These are phyloP conservation scores for Batillaria attramentaria DNA, from an alignment of 1,140 invertebrate genomes.

Conservation along the genomic window DNA sequence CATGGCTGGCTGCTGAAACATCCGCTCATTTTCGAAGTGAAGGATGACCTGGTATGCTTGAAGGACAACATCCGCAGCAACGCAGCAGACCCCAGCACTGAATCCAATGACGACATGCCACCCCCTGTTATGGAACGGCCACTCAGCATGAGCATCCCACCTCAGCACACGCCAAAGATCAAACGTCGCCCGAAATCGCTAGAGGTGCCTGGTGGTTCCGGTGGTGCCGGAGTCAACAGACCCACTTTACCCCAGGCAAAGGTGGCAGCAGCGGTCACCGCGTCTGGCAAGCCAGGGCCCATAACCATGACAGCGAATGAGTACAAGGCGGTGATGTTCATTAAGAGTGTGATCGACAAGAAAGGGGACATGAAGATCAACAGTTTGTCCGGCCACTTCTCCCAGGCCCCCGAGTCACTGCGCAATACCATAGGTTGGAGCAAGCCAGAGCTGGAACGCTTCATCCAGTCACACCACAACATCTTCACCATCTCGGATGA, in stretches of 20 bases:
- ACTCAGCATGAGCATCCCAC: constrained; percentile 33
- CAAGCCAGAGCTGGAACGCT: constrained; percentile 68
- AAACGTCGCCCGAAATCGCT: constrained; percentile 63
- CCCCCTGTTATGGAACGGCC: constrained; percentile 30
- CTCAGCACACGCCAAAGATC: constrained; percentile 53
- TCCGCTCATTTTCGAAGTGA: constrained; percentile 71
- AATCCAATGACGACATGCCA: constrained; percentile 55
- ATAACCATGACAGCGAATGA: constrained; percentile 72
- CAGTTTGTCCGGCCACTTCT: constrained; percentile 66
- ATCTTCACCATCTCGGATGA: constrained; percentile 68
- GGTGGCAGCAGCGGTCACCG: constrained; percentile 35
- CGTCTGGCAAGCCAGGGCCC: constrained; percentile 61
- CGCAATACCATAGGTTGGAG: constrained; percentile 70
- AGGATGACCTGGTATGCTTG: constrained; percentile 68
- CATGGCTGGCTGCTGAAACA: constrained; percentile 69
- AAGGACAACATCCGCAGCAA: constrained; percentile 68
- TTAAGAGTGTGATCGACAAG: constrained; percentile 71
- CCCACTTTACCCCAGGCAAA: constrained; percentile 43
- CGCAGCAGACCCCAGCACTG: constrained; percentile 60
- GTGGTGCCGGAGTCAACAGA: constrained; percentile 38
- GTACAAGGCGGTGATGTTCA: constrained; percentile 72
- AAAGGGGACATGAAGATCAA: constrained; percentile 69
- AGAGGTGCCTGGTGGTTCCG: constrained; percentile 57
- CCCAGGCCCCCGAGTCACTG: constrained; percentile 68
- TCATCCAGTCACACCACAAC: constrained; percentile 66